Evolutionary conservation across 2,797 vertebrate genomes (phyloP).

Genomic region (Anableps anableps): DNA sequence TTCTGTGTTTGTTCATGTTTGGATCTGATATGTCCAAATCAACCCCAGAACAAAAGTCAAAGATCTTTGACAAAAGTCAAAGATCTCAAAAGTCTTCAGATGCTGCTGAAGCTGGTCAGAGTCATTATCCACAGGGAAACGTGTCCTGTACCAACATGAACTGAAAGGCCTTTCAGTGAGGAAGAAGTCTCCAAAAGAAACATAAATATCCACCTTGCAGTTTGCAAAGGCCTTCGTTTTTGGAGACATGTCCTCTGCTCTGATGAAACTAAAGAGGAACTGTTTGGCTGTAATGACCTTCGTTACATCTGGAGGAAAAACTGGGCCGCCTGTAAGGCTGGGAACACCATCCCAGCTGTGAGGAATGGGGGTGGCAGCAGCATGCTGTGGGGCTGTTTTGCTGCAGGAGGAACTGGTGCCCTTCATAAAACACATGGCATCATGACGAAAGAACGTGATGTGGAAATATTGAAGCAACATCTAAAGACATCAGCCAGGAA

Average conservation of each 20-base stretch:
- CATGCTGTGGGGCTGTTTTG: background rate
- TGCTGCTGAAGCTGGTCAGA: background rate
- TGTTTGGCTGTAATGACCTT: too few species aligned
- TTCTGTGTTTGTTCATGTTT: background rate
- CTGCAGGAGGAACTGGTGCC: background rate
- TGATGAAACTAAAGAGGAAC: too few species aligned
- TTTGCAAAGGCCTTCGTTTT: too few species aligned
- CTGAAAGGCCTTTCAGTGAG: background rate
- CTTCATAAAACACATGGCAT: background rate
- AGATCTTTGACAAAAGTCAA: background rate
- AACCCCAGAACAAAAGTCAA: background rate
- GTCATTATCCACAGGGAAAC: background rate
- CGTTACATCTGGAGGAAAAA: too few species aligned
- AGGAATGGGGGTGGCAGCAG: background rate
- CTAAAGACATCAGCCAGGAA: too few species aligned
- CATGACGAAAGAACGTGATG: background rate
- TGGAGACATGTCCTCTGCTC: too few species aligned
- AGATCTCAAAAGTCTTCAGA: background rate
- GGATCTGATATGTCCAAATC: background rate
- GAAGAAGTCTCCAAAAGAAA: background rate
- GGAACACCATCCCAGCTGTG: background rate
- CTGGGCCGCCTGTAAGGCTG: too few species aligned
- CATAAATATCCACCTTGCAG: too few species aligned
- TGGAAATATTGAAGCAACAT: too few species aligned
- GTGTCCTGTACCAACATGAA: background rate